Evolutionary conservation across 1,140 invertebrate genomes (phyloP), one percentile per base, ranked within the genome.

Genomic region (Drosophila truncata): DNA sequence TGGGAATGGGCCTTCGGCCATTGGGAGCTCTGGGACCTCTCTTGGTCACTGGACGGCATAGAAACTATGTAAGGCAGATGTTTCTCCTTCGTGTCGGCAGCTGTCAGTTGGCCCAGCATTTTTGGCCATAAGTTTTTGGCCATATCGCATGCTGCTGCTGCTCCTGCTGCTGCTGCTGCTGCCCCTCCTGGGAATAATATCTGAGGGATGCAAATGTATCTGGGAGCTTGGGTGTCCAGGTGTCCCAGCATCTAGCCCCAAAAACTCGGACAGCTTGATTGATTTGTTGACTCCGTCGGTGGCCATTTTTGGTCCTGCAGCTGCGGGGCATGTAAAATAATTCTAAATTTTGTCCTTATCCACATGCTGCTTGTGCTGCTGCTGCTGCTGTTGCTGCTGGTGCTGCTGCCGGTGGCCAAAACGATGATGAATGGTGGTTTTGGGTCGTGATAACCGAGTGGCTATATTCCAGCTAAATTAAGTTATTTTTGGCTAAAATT

Each of bases 371-470:
- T 31, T n/a, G n/a, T n/a, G n/a, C n/a, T n/a, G n/a, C n/a, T n/a
- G n/a, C n/a, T n/a, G n/a, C n/a, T n/a, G n/a, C n/a, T n/a, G n/a
- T n/a, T n/a, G n/a, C n/a, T n/a, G n/a, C n/a, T n/a, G n/a, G n/a
- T n/a, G n/a, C n/a, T 58, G 52, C 35, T 31, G 58, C 35, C 54
- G 50, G 41, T 57, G 42, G 25, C 64, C 75, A 78, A 71, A 55
- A 78, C 54, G 75, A 78, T 78, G 76, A 78, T 78, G 44, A 78
- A 78, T 78, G 75, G 58, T 25, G 33, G 33, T 10, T 23, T 11
- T 20, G 14, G 13, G 33, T 33, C 23, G 33, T 33, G 18, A n/a
- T n/a, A 25, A 23, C 27, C 3, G 16, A 11, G 10, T 23, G 31
- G n/a, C 23, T 62, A 18, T 18, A 20, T 55, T 37, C 9, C 13